Evolutionary conservation across 2,113 vertebrate genomes (phyloP), one percentile per base, ranked within the genome.

Genomic region (Terrapene triunguis): DNA sequence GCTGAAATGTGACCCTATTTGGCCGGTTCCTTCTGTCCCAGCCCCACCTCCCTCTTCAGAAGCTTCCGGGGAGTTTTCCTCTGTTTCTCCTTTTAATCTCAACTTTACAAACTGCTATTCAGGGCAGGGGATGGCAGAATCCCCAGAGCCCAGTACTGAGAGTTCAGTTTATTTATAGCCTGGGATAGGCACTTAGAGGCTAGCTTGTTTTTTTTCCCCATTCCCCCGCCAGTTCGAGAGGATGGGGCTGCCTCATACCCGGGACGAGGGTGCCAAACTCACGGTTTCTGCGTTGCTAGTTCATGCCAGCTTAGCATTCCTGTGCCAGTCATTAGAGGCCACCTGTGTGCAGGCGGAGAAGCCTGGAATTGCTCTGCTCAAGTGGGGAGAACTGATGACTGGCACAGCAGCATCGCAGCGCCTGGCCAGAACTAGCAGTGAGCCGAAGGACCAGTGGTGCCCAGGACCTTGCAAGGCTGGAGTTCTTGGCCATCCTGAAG

Each of bases 81-180:
- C 78, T 35, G 14, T 47, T 80, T 17, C 78, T 17, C 13, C 7
- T 0, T 19, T 80, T 2, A 17, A 50, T 27, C 22, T 50, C 76
- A 24, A 16, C 27, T 35, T 55, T 22, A 25, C 10, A 38, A 83
- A 38, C 10, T 54, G 48, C 54, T 21, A 3, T 55, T 81, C n/a
- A 42, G 74, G 10, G 42, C n/a, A 59, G 35, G 69, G 42, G 74
- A n/a, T 55, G 72, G 35, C 16, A 50, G 76, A 57, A 78, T 47
- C 29, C 51, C 57, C 27, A 6, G 17, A 2, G 24, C 47, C 72
- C 16, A 2, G 90, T 48, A 72, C 59, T 0, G 85, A 10, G 50
- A 48, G 54, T 35, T 47, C 89, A 0, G 13, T 57, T 54, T 88
- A 93, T 95, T 97, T 84, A 95, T 94, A 94, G 92, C 88, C 80